Conservation (phyloP, 2,888 invertebrate genomes). For the Luperina testacea region DNA sequence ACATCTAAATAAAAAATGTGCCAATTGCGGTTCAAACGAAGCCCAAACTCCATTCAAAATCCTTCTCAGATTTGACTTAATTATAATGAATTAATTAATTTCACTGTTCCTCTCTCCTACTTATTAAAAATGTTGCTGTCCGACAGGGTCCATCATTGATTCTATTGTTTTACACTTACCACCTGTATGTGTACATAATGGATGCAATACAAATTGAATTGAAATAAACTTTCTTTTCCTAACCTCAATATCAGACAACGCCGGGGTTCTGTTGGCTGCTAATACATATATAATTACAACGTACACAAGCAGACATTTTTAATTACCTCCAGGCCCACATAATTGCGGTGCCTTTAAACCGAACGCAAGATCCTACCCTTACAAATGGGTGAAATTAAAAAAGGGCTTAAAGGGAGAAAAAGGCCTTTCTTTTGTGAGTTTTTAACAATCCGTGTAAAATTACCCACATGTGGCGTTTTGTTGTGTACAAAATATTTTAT, state of each 20-base stretch:
- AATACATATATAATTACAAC: conserved; percentile 21
- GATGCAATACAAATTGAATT: too few relatives aligned
- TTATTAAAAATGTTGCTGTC: too few relatives aligned
- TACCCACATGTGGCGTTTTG: conserved; percentile 43
- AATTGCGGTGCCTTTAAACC: conserved; percentile 50
- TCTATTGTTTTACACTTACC: too few relatives aligned
- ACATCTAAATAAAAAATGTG: not conserved
- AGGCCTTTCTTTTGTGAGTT: conserved; percentile 46
- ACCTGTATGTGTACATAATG: too few relatives aligned
- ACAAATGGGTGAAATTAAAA: conserved; percentile 62
- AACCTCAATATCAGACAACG: conserved; percentile 2
- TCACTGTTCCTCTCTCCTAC: too few relatives aligned
- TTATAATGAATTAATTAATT: too few relatives aligned
- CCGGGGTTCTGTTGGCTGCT: not conserved
- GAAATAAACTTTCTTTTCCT: not conserved
- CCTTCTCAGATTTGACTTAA: not conserved
- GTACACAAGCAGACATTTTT: conserved; percentile 40
- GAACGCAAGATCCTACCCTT: conserved; percentile 47
- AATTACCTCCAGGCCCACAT: conserved; percentile 41
- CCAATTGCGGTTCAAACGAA: not conserved
- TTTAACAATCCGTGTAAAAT: conserved; percentile 54
- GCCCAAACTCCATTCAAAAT: not conserved
- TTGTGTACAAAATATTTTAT: conserved; percentile 30
- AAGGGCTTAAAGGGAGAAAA: conserved; percentile 12
- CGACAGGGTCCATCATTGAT: too few relatives aligned